Evolutionary conservation across 2,113 vertebrate genomes (phyloP).

Genomic region (Ceratotherium simum): DNA sequence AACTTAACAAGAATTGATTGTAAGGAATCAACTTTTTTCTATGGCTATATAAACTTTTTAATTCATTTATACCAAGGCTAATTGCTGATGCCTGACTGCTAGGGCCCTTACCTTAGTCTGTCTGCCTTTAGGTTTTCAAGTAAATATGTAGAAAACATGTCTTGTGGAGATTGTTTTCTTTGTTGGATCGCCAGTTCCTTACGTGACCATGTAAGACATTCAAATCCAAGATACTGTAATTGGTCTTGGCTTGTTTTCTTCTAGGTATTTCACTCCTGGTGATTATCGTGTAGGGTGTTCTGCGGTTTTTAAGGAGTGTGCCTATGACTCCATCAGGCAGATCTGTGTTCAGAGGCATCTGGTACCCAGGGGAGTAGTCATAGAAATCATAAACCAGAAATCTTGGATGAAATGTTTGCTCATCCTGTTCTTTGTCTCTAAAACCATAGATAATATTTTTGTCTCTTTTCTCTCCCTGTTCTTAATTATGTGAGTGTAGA

Average conservation of each 20-base stretch:
- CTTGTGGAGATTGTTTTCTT: not conserved
- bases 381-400: constrained; percentile 6
- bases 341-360: constrained; percentile 56
- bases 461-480: not conserved
- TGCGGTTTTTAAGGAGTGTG: constrained; percentile 4
- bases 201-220: constrained; percentile 6
- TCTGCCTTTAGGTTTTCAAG: constrained; percentile 69
- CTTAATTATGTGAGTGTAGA: not conserved
- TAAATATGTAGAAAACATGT: not conserved
- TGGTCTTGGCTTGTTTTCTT: constrained; percentile 45
- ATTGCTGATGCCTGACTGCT: constrained; percentile 62
- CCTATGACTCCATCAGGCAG: constrained; percentile 34
- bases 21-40: constrained; percentile 77
- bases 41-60: constrained; percentile 80
- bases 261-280: constrained; percentile 48
- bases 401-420: constrained; percentile 53
- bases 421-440: constrained; percentile 67
- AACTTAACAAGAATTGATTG: constrained; percentile 66
- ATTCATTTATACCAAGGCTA: constrained; percentile 72
- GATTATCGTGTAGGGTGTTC: constrained; percentile 49
- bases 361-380: constrained; percentile 18
- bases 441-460: constrained; percentile 30
- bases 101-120: not conserved
- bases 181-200: constrained; percentile 17
- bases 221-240: constrained; percentile 31